Conservation (phyloP, 2,113 vertebrate genomes). For the Paralichthys olivaceus region DNA sequence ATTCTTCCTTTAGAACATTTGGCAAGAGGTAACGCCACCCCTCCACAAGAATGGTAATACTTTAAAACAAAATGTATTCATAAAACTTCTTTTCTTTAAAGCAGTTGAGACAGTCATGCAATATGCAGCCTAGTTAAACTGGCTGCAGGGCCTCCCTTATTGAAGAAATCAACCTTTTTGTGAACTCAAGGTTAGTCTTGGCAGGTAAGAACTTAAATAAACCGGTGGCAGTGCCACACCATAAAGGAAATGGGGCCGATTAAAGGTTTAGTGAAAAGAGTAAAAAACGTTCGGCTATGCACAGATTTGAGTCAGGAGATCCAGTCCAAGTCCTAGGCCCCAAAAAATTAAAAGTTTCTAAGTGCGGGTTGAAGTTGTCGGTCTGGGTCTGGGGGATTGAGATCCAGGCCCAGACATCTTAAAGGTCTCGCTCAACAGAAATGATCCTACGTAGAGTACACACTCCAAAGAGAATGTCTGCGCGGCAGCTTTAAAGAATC, state of each 20-base stretch:
- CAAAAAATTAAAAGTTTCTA: conserved; percentile 16
- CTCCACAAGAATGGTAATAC: conserved; percentile 49
- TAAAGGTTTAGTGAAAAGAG: conserved; percentile 24
- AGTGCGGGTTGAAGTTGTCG: conserved; percentile 12
- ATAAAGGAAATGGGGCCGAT: conserved; percentile 20
- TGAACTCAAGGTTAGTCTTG: conserved; percentile 47
- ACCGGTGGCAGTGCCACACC: conserved; percentile 30
- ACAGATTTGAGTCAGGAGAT: conserved; percentile 25
- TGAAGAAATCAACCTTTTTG: conserved; percentile 15
- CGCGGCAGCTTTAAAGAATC: conserved; percentile 64
- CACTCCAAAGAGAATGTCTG: conserved; percentile 51
- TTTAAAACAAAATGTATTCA: conserved; percentile 61
- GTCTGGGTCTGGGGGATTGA: conserved; percentile 78
- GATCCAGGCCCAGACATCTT: conserved; percentile 74
- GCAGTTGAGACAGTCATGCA: conserved; percentile 80
- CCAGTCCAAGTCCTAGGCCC: conserved; percentile 35
- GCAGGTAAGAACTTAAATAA: conserved; percentile 56
- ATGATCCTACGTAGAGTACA: conserved; percentile 20
- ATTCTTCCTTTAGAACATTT: conserved; percentile 66
- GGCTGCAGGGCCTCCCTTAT: conserved; percentile 45
- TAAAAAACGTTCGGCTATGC: conserved; percentile 2
- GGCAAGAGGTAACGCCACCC: conserved; percentile 49
- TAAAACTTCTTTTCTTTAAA: conserved; percentile 67
- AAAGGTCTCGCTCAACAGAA: conserved; percentile 56
- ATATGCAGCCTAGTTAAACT: conserved; percentile 55